Evolutionary conservation across 2,113 vertebrate genomes (phyloP).

Genomic region (Odontophorus gujanensis): DNA sequence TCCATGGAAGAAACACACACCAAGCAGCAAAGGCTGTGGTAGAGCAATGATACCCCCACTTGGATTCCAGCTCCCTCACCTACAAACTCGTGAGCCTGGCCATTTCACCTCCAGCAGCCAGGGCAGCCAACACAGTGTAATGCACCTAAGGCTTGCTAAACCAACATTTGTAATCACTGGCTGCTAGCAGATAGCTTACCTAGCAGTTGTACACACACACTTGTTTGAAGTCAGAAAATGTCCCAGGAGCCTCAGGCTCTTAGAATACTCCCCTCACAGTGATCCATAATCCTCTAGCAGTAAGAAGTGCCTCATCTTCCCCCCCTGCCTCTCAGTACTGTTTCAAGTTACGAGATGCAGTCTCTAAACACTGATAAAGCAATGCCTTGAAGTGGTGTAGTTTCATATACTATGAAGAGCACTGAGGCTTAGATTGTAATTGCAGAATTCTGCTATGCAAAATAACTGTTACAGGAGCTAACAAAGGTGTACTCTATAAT

Average conservation of each 20-base stretch:
- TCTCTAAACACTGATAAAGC: background rate
- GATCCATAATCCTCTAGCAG: background rate
- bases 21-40: accelerated
- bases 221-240: background rate
- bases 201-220: accelerated
- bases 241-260: background rate
- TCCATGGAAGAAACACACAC: accelerated
- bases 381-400: accelerated
- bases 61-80: background rate
- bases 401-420: background rate
- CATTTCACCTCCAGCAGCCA: background rate
- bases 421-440: background rate
- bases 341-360: accelerated
- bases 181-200: accelerated
- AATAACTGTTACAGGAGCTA: background rate
- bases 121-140: background rate
- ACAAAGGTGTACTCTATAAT: background rate
- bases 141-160: accelerated
- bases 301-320: background rate
- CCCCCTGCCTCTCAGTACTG: background rate
- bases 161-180: background rate
- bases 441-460: background rate
- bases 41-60: accelerated
- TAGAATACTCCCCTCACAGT: background rate
- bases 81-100: background rate